A percentile compares a stretch with the other conserved stretches of the same genome.
phyloP scores from a whole-genome alignment of 2,113 vertebrate species.

The Pseudorectes ferrugineus region DNA sequence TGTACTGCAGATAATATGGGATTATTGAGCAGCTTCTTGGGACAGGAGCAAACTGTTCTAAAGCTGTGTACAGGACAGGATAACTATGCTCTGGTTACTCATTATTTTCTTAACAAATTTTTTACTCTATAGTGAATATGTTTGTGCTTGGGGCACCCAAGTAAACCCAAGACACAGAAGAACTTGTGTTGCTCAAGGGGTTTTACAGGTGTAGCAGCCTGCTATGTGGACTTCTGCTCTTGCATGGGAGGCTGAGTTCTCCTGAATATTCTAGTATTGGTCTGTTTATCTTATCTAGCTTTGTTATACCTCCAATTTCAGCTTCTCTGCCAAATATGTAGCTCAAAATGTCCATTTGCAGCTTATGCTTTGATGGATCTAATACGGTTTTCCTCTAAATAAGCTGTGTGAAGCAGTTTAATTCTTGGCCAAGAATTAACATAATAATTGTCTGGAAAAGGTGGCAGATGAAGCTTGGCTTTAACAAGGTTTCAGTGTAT shows the following conservation, averaged over 20 bases:
- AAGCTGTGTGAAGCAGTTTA: neutral
- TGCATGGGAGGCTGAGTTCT: neutral
- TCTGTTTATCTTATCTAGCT: neutral
- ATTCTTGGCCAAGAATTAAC: neutral
- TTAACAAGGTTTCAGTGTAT: neutral
- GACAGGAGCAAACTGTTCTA: neutral
- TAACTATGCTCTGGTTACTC: neutral
- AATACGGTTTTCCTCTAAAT: neutral
- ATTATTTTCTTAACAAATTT: neutral
- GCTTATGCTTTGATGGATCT: neutral
- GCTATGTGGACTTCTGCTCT: neutral
- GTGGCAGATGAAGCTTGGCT: neutral
- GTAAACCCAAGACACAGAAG: neutral
- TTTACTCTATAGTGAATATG: neutral
- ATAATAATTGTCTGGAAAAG: neutral
- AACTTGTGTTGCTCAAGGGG: neutral
- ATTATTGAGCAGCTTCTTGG: neutral
- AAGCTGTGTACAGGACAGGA: neutral
- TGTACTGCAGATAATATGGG: neutral
- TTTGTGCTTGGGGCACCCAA: neutral
- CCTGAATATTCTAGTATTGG: neutral
- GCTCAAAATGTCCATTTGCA: neutral
- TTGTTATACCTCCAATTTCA: accelerated
- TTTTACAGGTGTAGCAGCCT: neutral
- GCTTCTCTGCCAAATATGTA: neutral